A percentile compares a stretch with the other conserved stretches of the same genome.
phyloP scores from a whole-genome alignment of 1,140 invertebrate species.

The Monochamus saltuarius region DNA sequence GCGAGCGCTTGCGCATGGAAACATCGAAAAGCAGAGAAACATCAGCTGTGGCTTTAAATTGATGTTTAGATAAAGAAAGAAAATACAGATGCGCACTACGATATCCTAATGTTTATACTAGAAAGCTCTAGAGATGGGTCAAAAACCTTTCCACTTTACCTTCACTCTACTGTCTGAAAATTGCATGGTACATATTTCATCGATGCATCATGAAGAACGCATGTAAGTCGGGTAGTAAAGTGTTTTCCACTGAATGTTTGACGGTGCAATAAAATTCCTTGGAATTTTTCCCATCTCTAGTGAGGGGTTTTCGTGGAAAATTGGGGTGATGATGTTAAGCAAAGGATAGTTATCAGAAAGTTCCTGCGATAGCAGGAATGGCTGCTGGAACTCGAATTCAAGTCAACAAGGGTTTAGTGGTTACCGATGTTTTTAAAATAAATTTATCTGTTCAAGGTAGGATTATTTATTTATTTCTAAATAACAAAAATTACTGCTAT shows the following conservation, averaged over 20 bases:
- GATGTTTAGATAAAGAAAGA: conserved; percentile 38
- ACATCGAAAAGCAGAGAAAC: conserved; percentile 12
- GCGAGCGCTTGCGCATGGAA: conserved; percentile 12
- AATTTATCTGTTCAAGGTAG: neutral
- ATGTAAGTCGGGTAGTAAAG: too few species aligned
- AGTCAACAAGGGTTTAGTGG: conserved; percentile 18
- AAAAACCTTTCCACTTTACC: too few species aligned
- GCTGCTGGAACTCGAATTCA: conserved; percentile 12
- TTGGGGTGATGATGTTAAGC: conserved; percentile 2
- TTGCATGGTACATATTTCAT: too few species aligned
- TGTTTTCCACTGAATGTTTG: too few species aligned
- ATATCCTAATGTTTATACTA: conserved; percentile 15
- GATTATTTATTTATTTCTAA: too few species aligned
- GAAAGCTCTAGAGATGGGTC: neutral
- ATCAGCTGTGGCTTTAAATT: conserved; percentile 31
- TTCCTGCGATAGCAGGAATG: conserved; percentile 16
- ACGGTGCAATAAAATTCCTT: too few species aligned
- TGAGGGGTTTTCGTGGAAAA: conserved; percentile 6
- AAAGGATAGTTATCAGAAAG: conserved; percentile 12
- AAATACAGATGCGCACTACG: conserved; percentile 31
- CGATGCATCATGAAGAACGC: too few species aligned
- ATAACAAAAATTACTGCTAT: too few species aligned
- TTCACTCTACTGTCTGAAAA: too few species aligned
- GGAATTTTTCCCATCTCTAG: conserved; percentile 9
- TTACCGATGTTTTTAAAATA: conserved; percentile 29